Percentiles rank a stretch among this genome's conserved stretches.
These are phyloP conservation scores for Stenurella melanura DNA, from an alignment of 2,888 invertebrate species.

Conservation along the genomic window DNA sequence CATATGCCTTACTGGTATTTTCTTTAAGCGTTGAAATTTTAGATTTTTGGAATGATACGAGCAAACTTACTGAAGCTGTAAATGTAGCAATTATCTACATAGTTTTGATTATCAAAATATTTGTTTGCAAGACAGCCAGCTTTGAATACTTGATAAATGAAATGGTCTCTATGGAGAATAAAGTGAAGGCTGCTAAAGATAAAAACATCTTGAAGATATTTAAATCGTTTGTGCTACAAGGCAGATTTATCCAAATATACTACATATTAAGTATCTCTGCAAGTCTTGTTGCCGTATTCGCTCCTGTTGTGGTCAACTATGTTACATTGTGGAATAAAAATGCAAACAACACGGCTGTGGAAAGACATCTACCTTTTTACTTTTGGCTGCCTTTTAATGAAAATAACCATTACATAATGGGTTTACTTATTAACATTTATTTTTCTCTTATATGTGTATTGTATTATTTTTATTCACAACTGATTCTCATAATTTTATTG, in stretches of 20 bases:
- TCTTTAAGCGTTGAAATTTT: background rate
- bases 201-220: too few relatives aligned
- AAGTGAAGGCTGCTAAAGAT: too few relatives aligned
- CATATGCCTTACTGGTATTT: too few relatives aligned
- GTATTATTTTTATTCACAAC: background rate
- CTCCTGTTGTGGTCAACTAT: background rate
- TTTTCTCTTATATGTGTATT: background rate
- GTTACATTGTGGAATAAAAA: background rate
- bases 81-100: background rate
- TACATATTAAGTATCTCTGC: background rate
- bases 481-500: background rate
- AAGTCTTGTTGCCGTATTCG: background rate
- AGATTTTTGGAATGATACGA: background rate
- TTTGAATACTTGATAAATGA: background rate
- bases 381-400: background rate
- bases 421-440: background rate
- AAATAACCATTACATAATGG: background rate
- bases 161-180: too few relatives aligned
- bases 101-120: slow-evolving; percentile 1
- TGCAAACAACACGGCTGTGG: background rate
- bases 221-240: too few relatives aligned
- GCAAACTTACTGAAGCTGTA: slow-evolving; percentile 4
- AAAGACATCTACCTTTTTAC: background rate
- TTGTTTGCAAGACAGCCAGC: background rate
- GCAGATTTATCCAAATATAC: background rate